phyloP scores from a whole-genome alignment of 2,797 vertebrate species.

The Alauda arvensis region DNA sequence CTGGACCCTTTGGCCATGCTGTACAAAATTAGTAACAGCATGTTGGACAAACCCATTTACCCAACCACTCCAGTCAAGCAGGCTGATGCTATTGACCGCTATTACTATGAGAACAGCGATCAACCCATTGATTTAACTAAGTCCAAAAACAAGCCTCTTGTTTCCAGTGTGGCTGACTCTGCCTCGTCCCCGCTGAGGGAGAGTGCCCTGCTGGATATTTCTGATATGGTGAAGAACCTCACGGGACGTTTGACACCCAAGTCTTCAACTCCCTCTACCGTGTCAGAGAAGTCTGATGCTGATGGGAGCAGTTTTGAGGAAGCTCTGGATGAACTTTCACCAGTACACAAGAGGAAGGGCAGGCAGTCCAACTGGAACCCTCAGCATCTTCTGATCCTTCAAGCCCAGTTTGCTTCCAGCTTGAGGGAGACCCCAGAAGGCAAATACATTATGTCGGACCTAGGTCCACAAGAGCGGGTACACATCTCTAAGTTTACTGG shows the following conservation, averaged over 20 bases:
- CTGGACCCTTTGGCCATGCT: conserved; percentile 94
- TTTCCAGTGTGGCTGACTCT: conserved; percentile 76
- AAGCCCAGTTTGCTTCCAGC: conserved; percentile 95
- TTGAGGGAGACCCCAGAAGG: conserved; percentile 92
- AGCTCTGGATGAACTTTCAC: conserved; percentile 89
- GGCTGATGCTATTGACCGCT: conserved; percentile 82
- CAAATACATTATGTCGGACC: conserved; percentile 91
- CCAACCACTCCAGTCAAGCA: conserved; percentile 82
- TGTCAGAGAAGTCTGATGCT: conserved; percentile 92
- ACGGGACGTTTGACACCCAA: conserved; percentile 95
- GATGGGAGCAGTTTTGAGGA: conserved; percentile 93
- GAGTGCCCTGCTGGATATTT: conserved; percentile 97
- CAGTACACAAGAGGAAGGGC: conserved; percentile 94
- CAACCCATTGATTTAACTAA: conserved; percentile 98
- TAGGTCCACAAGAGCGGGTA: conserved; percentile 95
- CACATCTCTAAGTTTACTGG: conserved; percentile 99
- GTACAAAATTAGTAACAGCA: conserved; percentile 95
- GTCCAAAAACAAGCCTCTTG: conserved; percentile 84
- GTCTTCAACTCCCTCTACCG: conserved; percentile 91
- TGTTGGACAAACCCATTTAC: conserved; percentile 94
- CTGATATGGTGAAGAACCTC: conserved; percentile 98
- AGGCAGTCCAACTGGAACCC: conserved; percentile 98
- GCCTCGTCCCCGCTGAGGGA: conserved; percentile 86
- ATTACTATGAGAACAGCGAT: conserved; percentile 89
- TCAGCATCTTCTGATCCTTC: conserved; percentile 95